Percentiles rank a stretch among this genome's conserved stretches.
phyloP scores from a whole-genome alignment of 2,113 vertebrate species.

The Sinocyclocheilus rhinocerous region DNA sequence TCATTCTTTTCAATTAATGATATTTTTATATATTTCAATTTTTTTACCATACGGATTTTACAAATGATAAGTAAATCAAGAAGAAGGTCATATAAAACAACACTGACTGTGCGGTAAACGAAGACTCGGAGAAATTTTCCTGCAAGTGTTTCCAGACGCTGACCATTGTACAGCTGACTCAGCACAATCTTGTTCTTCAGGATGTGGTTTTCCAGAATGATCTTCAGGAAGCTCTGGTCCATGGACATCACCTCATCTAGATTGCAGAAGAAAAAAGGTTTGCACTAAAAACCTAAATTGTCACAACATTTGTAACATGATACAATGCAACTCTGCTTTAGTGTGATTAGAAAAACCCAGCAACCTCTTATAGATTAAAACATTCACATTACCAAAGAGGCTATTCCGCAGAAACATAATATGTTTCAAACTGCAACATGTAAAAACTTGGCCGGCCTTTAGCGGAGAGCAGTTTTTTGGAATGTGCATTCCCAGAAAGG shows the following conservation, averaged over 20 bases:
- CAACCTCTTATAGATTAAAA: not conserved
- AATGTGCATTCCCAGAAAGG: constrained; percentile 34
- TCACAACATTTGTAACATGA: not conserved
- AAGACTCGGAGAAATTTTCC: constrained; percentile 92
- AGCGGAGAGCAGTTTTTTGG: not conserved
- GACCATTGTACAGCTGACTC: constrained; percentile 90
- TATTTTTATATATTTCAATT: too few relatives aligned
- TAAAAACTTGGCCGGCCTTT: constrained; percentile 8
- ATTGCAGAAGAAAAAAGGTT: constrained; percentile 49
- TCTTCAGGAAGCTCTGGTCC: constrained; percentile 85
- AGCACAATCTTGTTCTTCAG: constrained; percentile 88
- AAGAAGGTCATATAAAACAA: not conserved
- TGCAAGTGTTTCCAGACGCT: constrained; percentile 87
- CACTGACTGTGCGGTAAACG: constrained; percentile 92
- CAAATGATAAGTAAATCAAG: not conserved
- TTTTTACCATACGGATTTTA: not conserved
- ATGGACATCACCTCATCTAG: constrained; percentile 88
- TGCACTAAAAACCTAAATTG: not conserved
- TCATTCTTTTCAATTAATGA: too few relatives aligned
- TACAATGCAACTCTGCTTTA: not conserved
- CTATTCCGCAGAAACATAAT: not conserved
- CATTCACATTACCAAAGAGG: not conserved
- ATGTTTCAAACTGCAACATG: constrained; percentile 2
- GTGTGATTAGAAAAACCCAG: not conserved
- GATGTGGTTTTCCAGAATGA: constrained; percentile 91